A percentile compares a stretch with the other conserved stretches of the same genome.
Conservation (phyloP, 1,140 invertebrate species). For the Lethrus apterus region DNA sequence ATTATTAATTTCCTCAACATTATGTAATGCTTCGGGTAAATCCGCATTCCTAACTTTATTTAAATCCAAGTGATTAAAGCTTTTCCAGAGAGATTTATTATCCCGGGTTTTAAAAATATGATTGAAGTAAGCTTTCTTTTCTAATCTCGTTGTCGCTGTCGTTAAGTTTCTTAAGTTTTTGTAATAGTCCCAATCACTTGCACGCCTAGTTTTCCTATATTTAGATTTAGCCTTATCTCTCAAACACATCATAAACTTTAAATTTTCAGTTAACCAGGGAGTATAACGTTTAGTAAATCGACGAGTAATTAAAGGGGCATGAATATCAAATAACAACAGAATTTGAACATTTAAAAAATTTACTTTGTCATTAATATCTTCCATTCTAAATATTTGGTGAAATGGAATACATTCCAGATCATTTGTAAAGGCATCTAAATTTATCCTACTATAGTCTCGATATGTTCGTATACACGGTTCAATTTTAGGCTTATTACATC, state of each 20-base stretch:
- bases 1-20: too few species aligned
- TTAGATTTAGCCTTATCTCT: slow-evolving; percentile 7
- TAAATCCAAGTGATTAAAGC: too few species aligned
- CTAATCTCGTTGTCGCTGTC: background rate
- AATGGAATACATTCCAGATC: background rate
- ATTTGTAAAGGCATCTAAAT: too few species aligned
- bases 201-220: slow-evolving; percentile 7
- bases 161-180: slow-evolving; percentile 8
- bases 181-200: slow-evolving; percentile 6
- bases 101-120: too few species aligned
- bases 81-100: too few species aligned
- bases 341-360: background rate
- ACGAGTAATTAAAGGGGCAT: background rate
- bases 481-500: too few species aligned
- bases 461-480: too few species aligned
- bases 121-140: slow-evolving; percentile 5
- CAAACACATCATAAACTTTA: background rate
- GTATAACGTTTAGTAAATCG: slow-evolving; percentile 1
- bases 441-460: too few species aligned
- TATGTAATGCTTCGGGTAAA: too few species aligned
- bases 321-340: background rate
- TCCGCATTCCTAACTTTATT: too few species aligned
- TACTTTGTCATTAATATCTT: slow-evolving; percentile 12
- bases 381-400: background rate
- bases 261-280: slow-evolving; percentile 6